Percentiles rank a stretch among this genome's conserved stretches.
Evolutionary conservation across 2,797 vertebrate genomes (phyloP).

Genomic region (Lepilemur septentrionalis): DNA sequence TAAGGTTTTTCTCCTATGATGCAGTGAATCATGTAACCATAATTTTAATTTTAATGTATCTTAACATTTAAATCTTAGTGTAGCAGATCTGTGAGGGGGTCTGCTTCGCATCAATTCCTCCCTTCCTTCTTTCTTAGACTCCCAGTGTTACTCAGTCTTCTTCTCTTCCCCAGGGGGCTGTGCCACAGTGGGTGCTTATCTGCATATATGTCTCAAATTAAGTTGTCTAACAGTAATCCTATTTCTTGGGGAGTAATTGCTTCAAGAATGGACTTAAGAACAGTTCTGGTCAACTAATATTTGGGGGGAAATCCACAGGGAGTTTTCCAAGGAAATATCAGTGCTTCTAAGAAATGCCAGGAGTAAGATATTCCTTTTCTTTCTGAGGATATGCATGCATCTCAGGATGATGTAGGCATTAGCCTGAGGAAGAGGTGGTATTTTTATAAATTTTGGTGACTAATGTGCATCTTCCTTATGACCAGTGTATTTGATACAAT

Average conservation of each 20-base stretch:
- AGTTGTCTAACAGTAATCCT: not conserved
- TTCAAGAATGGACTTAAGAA: not conserved
- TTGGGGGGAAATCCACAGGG: not conserved
- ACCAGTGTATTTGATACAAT: not conserved
- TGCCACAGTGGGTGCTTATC: not conserved
- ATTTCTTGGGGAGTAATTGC: not conserved
- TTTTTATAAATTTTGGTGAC: not conserved
- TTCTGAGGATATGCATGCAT: not conserved
- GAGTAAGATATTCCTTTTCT: not conserved
- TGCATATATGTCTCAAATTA: not conserved
- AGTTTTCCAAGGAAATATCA: not conserved
- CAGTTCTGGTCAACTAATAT: not conserved
- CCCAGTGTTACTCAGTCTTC: not conserved
- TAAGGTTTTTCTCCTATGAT: not conserved
- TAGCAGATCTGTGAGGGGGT: not conserved
- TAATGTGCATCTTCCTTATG: not conserved
- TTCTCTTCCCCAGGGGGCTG: not conserved
- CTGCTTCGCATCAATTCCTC: rapidly evolving
- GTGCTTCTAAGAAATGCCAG: not conserved
- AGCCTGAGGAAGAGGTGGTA: not conserved
- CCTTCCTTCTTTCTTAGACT: not conserved
- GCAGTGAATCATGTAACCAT: not conserved
- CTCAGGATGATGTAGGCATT: not conserved
- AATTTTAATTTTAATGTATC: not conserved
- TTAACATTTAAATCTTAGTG: not conserved